Evolutionary conservation across 2,113 vertebrate species (phyloP).

Genomic region (Zeus faber): DNA sequence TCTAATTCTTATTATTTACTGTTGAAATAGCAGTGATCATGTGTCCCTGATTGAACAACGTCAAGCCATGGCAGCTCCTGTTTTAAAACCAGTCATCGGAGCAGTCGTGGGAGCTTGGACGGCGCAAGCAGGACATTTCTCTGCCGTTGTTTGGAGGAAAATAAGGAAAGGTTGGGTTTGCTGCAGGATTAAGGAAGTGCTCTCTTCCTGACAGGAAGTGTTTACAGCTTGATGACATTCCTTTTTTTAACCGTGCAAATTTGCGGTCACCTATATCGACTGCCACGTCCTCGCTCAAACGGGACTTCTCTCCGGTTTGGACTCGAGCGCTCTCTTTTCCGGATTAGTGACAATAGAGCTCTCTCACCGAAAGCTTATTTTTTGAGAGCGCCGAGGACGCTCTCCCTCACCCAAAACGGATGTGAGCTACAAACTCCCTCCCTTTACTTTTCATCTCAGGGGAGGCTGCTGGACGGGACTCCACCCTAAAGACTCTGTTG

Average conservation of each 20-base stretch:
- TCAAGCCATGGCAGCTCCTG: too few species aligned
- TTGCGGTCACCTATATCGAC: constrained; percentile 47
- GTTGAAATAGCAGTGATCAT: too few species aligned
- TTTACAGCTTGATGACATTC: constrained; percentile 80
- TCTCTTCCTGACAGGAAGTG: constrained; percentile 80
- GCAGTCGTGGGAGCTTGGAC: not conserved
- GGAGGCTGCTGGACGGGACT: constrained; percentile 23
- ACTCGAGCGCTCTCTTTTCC: constrained; percentile 26
- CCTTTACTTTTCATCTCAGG: not conserved
- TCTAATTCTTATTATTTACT: too few species aligned
- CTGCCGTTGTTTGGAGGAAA: constrained; percentile 57
- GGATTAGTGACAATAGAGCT: constrained; percentile 33
- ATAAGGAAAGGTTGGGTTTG: constrained; percentile 58
- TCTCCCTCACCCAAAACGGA: too few species aligned
- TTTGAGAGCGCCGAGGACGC: constrained; percentile 9
- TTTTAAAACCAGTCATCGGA: too few species aligned
- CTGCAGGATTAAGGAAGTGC: constrained; percentile 79
- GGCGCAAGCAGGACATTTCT: constrained; percentile 24
- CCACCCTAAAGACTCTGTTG: constrained; percentile 39
- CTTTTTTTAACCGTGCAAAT: constrained; percentile 73
- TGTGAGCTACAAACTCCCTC: not conserved
- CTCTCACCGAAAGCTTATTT: constrained; percentile 6
- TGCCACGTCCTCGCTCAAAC: constrained; percentile 32
- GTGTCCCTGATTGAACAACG: too few species aligned
- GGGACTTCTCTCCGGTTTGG: constrained; percentile 32